phyloP scores from a whole-genome alignment of 2,113 vertebrate genomes.

The Budorcas taxicolor region DNA sequence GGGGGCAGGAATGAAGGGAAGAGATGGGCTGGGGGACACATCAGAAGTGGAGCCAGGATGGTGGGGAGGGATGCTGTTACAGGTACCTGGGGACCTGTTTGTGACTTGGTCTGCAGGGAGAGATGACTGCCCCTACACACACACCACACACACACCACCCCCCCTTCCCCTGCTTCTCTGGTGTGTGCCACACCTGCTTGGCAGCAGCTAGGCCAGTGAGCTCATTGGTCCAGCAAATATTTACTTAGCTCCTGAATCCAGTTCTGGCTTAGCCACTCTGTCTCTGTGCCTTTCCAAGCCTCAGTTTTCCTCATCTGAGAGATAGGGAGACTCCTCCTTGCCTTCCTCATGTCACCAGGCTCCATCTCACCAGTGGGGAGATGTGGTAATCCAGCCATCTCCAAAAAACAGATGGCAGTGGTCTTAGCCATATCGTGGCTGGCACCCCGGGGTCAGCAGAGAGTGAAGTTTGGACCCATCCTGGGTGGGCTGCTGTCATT shows the following conservation, averaged over 20 bases:
- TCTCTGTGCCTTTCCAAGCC: background rate
- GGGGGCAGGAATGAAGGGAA: background rate
- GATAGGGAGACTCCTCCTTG: background rate
- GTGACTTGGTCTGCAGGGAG: background rate
- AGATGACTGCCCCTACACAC: too few relatives aligned
- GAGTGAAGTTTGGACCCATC: background rate
- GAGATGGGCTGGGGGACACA: background rate
- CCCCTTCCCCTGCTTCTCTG: background rate
- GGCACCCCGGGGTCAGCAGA: background rate
- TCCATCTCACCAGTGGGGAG: background rate
- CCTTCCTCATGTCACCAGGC: background rate
- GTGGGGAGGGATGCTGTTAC: background rate
- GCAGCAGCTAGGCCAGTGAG: background rate
- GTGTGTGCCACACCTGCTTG: constrained; percentile 4
- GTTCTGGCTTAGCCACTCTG: background rate
- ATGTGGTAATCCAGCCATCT: background rate
- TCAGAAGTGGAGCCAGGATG: background rate
- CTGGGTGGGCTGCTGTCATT: background rate
- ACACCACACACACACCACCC: background rate
- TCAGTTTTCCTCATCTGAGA: constrained; percentile 7
- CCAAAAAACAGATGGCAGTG: background rate
- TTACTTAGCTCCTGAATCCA: background rate
- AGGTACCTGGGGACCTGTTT: background rate
- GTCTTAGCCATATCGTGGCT: background rate
- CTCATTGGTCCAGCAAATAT: background rate